phyloP scores from a whole-genome alignment of 64 coral and sea anemone genomes.

The Anthopleura sola region DNA sequence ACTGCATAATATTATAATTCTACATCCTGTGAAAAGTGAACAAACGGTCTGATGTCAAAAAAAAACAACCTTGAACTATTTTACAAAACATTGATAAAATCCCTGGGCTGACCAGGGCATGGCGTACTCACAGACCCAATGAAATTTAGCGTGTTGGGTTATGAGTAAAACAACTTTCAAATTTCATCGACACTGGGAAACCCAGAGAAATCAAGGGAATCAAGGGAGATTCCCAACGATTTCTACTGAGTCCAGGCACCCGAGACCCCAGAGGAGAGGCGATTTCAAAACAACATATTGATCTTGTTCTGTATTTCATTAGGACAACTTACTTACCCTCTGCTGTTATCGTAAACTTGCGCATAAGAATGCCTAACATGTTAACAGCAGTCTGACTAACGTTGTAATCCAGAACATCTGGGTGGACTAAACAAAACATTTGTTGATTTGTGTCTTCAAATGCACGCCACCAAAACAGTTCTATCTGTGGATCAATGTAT shows the following conservation, averaged over 20 bases:
- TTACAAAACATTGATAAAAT: too few relatives aligned
- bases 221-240: too few relatives aligned
- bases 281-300: too few relatives aligned
- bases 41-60: background rate
- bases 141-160: too few relatives aligned
- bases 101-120: too few relatives aligned
- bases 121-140: too few relatives aligned
- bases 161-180: too few relatives aligned
- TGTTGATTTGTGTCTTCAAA: conserved; percentile 50
- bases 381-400: conserved; percentile 77
- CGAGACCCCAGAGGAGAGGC: too few relatives aligned
- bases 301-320: background rate
- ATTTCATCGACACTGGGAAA: too few relatives aligned
- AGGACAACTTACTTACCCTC: background rate
- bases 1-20: conserved; percentile 77
- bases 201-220: too few relatives aligned
- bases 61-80: background rate
- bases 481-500: conserved; percentile 41
- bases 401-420: conserved; percentile 77
- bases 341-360: conserved; percentile 35
- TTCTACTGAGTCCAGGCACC: too few relatives aligned
- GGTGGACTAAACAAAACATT: conserved; percentile 80
- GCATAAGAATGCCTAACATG: conserved; percentile 39
- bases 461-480: conserved; percentile 82
- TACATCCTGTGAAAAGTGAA: conserved; percentile 53